Evolutionary conservation across 2,888 invertebrate genomes (phyloP), one percentile per base, ranked within the genome.

Genomic region (Euplagia quadripunctaria): DNA sequence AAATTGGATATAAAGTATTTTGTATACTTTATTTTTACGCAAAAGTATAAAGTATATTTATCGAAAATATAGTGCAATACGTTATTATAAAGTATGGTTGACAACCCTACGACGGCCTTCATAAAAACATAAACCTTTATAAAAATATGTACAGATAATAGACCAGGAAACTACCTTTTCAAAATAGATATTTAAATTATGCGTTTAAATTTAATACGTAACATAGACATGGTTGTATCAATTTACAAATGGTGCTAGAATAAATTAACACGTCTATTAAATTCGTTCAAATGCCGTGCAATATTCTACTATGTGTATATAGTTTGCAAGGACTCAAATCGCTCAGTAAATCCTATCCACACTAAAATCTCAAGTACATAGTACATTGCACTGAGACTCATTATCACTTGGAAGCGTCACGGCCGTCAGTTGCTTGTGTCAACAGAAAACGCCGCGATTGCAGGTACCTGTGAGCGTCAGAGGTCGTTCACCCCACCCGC

Each of bases 401-500:
- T 93, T 94, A 94, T 94, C 94, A 93, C 91, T 92, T 88, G 85
- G 88, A 88, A 87, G 85, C 90, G 91, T 92, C 91, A 91, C 90
- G 85, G 85, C 84, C 86, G 83, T 82, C 86, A 86, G 90, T 90
- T 91, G 89, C 88, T 92, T 94, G 88, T 94, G 93, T 94, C 93
- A 94, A 94, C 92, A 94, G 88, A 89, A n/a, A 89, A 70, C 71
- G 69, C 86, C 90, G 90, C 93, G 93, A 94, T 93, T 94, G 94
- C 95, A 95, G 95, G 95, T 95, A 92, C 91, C 93, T 90, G 85
- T 75, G 74, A 61, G 55, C 75, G 65, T 61, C 46, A 82, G 83
- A 89, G 94, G 93, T 94, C 94, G 79, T 93, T 94, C 91, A 94
- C 92, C 95, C 90, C 90, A 88, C 84, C 87, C 88, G 91, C 90